phyloP scores from a whole-genome alignment of 2,113 vertebrate species.

The Oxyura jamaicensis region DNA sequence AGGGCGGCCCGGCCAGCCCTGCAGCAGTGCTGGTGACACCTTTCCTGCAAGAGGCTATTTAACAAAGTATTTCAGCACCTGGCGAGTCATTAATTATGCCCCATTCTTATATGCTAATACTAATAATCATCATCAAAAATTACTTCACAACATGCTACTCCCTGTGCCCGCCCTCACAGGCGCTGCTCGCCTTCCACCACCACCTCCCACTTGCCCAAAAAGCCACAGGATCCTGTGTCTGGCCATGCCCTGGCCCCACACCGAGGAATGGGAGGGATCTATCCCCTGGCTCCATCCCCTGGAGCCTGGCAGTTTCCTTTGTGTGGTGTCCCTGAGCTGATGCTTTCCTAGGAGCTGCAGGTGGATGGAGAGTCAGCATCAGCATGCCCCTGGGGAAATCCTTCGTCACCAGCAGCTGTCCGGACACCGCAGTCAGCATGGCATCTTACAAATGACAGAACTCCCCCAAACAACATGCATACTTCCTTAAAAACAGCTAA shows the following conservation, averaged over 20 bases:
- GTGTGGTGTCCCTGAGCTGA: not conserved
- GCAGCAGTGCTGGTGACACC: not conserved
- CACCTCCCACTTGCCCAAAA: not conserved
- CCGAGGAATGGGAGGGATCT: not conserved
- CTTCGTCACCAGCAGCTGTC: not conserved
- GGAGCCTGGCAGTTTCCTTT: not conserved
- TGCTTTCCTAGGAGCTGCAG: not conserved
- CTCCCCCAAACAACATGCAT: not conserved
- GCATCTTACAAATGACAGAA: not conserved
- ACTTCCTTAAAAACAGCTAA: not conserved
- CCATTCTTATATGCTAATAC: not conserved
- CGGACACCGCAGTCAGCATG: not conserved
- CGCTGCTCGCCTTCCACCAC: not conserved
- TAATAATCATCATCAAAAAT: not conserved
- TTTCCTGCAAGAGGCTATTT: not conserved
- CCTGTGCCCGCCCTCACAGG: fast-evolving
- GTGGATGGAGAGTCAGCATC: fast-evolving
- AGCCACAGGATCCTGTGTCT: not conserved
- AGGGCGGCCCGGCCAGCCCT: not conserved
- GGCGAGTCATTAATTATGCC: not conserved
- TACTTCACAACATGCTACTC: not conserved
- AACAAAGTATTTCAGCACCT: not conserved
- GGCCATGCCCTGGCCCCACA: not conserved
- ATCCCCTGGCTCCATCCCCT: not conserved
- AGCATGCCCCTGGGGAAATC: not conserved